Evolutionary conservation across 2,888 invertebrate genomes (phyloP), one percentile per base, ranked within the genome.

Genomic region (Autographa gamma): DNA sequence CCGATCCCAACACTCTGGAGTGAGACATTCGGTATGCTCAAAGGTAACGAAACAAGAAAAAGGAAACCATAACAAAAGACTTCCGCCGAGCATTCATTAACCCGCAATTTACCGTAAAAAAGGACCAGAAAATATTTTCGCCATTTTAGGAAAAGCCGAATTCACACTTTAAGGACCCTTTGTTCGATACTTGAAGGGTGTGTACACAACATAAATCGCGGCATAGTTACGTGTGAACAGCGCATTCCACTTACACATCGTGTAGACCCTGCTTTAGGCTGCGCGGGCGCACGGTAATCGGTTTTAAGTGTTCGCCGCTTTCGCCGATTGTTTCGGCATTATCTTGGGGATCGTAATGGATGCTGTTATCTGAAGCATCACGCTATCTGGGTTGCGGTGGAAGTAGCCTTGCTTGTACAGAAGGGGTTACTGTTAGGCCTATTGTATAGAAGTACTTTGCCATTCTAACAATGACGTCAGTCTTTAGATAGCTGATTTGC

Each of bases 251-350:
- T 82, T 81, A 81, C 71, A 69, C 63, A 62, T 60, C 81, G 60
- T 80, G 83, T 85, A 83, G 69, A 58, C 63, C 56, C 63, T 61
- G 71, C 81, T 64, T 79, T 83, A 83, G 43, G 73, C 79, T 74
- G 84, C 84, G 85, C 86, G 80, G 73, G 85, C 84, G 86, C 86
- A 81, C 69, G 76, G 25, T 88, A 88, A 90, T 89, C 86, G 87
- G 85, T 86, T 88, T 86, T 88, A 85, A 87, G 84, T 88, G 88
- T 87, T 86, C 77, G 79, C 81, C 68, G 65, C 75, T 79, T 78
- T 78, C 69, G 80, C 77, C 78, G 67, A 83, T 82, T 82, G 81
- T 82, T 79, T 81, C 67, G 60, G 69, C 18, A 73, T 76, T 82
- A 82, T 82, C 84, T 81, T 74, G 9, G 54, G 62, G 63, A 81